phyloP scores from a whole-genome alignment of 1,140 invertebrate species.

The Trachelipus rathkii region DNA sequence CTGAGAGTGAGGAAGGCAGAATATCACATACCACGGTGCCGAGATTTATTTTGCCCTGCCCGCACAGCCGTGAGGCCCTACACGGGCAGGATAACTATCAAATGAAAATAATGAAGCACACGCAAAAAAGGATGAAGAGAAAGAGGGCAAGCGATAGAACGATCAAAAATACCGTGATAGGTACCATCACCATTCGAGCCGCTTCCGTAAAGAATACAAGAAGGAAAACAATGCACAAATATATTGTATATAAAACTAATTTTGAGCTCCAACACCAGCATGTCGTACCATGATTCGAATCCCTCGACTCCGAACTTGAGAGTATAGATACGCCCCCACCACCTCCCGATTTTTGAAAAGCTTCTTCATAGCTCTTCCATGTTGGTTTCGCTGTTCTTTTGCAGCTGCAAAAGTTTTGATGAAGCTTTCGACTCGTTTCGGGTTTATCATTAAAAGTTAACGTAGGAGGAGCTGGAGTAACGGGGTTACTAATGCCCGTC shows the following conservation, averaged over 20 bases:
- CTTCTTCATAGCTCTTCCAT: constrained; percentile 1
- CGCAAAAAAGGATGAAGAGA: constrained; percentile 43
- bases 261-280: constrained; percentile 6
- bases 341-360: background rate
- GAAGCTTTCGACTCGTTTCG: background rate
- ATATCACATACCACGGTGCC: background rate
- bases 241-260: background rate
- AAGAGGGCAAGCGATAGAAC: constrained; percentile 42
- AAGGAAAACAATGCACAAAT: background rate
- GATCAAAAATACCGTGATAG: constrained; percentile 43
- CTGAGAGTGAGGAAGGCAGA: constrained; percentile 6
- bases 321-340: background rate
- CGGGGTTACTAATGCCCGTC: background rate
- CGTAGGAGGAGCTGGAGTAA: background rate
- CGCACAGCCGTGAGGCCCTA: constrained; percentile 14
- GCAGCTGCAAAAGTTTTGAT: background rate
- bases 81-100: constrained; percentile 32
- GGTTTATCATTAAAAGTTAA: background rate
- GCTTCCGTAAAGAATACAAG: background rate
- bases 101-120: constrained; percentile 44
- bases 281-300: background rate
- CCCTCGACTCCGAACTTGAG: background rate
- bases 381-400: background rate
- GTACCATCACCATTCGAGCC: constrained; percentile 30
- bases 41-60: background rate